Conservation (phyloP, 1,140 invertebrate genomes). For the Drosophila pseudoananassae region DNA sequence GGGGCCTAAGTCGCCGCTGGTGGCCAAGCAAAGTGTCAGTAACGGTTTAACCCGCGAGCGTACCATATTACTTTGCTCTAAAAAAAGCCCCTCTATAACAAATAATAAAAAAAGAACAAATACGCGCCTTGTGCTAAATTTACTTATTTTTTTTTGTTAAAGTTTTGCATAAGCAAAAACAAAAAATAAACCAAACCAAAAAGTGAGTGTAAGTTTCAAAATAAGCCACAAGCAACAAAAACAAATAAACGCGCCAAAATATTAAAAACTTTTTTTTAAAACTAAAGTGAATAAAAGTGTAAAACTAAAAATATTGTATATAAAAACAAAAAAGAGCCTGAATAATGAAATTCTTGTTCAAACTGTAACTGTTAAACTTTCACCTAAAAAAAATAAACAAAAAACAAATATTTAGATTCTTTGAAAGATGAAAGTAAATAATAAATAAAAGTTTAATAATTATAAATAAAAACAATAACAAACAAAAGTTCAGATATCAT, state of each 20-base stretch:
- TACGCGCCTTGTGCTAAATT: not conserved
- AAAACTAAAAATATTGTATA: not conserved
- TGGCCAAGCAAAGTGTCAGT: constrained; percentile 75
- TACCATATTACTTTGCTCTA: constrained; percentile 27
- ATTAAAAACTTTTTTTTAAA: not conserved
- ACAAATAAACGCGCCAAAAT: not conserved
- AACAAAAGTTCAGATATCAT: constrained; percentile 18
- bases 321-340: not conserved
- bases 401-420: not conserved
- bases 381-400: not conserved
- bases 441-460: constrained; percentile 31
- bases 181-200: not conserved
- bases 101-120: not conserved
- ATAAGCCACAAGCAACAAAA: not conserved
- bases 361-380: too few relatives aligned
- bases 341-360: too few relatives aligned
- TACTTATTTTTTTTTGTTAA: not conserved
- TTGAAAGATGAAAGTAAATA: too few relatives aligned
- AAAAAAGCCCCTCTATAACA: not conserved
- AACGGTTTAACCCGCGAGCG: constrained; percentile 66
- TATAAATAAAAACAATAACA: constrained; percentile 12
- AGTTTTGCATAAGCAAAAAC: not conserved
- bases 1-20: constrained; percentile 54
- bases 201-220: constrained; percentile 3
- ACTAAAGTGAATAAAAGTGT: not conserved